A percentile compares a stretch with the other conserved stretches of the same genome.
These are phyloP conservation scores for Threskiornis aethiopicus DNA, from an alignment of 2,797 vertebrate species.

Conservation along the genomic window DNA sequence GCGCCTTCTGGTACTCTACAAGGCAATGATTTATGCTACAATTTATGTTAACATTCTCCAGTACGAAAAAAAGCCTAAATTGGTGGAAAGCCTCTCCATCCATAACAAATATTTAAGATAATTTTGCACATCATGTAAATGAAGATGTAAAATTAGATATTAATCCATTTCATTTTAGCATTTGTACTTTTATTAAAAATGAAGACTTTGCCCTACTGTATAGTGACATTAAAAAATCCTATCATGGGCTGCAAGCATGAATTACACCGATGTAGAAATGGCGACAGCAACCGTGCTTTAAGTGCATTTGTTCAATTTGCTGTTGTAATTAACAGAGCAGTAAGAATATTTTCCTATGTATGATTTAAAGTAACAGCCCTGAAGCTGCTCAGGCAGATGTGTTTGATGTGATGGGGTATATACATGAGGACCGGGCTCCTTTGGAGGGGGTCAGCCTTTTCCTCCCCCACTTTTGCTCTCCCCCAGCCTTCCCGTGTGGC, in stretches of 20 bases:
- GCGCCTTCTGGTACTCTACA: slow-evolving; percentile 79
- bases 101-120: slow-evolving; percentile 78
- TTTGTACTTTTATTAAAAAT: slow-evolving; percentile 73
- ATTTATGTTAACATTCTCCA: slow-evolving; percentile 80
- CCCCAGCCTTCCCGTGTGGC: fast-evolving
- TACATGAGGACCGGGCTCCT: background rate
- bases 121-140: slow-evolving; percentile 73
- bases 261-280: slow-evolving; percentile 7
- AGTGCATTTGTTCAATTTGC: slow-evolving; percentile 65
- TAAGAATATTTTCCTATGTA: background rate
- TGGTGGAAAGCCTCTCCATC: slow-evolving; percentile 73
- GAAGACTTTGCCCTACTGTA: slow-evolving; percentile 46
- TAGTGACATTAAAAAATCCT: slow-evolving; percentile 44
- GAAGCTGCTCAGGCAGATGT: background rate
- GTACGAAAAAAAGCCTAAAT: slow-evolving; percentile 59
- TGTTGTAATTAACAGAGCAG: slow-evolving; percentile 50
- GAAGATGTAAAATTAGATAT: slow-evolving; percentile 76
- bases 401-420: background rate
- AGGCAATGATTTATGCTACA: slow-evolving; percentile 80
- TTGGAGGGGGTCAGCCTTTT: background rate
- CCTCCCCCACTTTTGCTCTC: fast-evolving
- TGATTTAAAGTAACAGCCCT: background rate
- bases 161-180: slow-evolving; percentile 73
- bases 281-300: slow-evolving; percentile 22
- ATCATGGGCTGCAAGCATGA: slow-evolving; percentile 38